A percentile compares a stretch with the other conserved stretches of the same genome.
Conservation (phyloP, 2,888 invertebrate species). For the Limnephilus lunatus region DNA sequence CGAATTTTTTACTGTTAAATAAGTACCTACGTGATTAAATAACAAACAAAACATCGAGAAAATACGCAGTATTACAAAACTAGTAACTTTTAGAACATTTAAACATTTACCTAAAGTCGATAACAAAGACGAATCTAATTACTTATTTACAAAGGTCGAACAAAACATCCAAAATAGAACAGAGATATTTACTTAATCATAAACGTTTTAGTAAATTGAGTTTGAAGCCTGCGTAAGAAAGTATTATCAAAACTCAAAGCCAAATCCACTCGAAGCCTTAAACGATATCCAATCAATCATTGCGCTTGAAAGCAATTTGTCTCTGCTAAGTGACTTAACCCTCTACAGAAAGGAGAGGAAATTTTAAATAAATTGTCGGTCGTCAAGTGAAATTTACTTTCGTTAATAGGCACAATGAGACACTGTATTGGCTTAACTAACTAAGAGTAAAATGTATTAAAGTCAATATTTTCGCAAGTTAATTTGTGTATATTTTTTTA, state of each 20-base stretch:
- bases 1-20: too few species aligned
- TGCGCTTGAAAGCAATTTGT: constrained; percentile 65
- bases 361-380: constrained; percentile 16
- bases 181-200: constrained; percentile 3
- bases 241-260: constrained; percentile 48
- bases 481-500: background rate
- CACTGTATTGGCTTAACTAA: background rate
- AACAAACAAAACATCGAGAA: background rate
- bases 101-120: background rate
- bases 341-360: constrained; percentile 40
- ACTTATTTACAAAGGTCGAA: background rate
- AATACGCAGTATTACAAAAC: background rate
- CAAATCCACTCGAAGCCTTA: constrained; percentile 59
- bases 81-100: background rate
- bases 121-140: background rate
- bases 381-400: constrained; percentile 29
- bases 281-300: constrained; percentile 65
- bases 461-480: background rate
- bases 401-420: constrained; percentile 21
- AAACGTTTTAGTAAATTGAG: constrained; percentile 31
- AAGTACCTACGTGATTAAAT: background rate
- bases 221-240: constrained; percentile 28
- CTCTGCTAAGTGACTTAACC: constrained; percentile 62
- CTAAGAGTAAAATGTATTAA: background rate
- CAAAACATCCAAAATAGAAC: background rate